Conservation (phyloP, 2,797 vertebrate species). For the Sardinella longiceps region DNA sequence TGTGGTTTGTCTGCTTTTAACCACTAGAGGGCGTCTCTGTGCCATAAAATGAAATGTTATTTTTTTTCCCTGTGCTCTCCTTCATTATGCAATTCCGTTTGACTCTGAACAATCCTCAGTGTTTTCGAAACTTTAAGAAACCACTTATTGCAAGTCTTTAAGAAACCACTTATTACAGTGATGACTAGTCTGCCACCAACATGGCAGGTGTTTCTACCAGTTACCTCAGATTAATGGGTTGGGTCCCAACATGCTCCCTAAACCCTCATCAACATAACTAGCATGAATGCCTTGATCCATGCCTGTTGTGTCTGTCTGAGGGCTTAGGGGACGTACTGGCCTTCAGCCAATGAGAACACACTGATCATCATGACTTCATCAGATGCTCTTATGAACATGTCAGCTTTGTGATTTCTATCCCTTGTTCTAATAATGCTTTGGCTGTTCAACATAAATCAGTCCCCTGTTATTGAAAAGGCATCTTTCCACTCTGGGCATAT, state of each 20-base stretch:
- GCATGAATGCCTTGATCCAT: no score
- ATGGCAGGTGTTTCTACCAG: neutral
- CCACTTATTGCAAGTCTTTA: neutral
- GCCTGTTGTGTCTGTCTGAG: no score
- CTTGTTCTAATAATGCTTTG: constrained; percentile 43
- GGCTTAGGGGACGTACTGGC: no score
- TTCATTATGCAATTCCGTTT: neutral
- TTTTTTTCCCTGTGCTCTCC: neutral
- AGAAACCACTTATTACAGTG: neutral
- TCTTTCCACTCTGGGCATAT: constrained; percentile 19
- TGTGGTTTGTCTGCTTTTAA: neutral
- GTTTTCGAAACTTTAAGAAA: neutral
- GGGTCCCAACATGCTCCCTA: no score
- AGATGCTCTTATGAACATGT: neutral
- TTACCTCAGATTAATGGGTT: neutral
- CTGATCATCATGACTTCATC: neutral
- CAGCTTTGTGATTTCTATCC: constrained; percentile 25
- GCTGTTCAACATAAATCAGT: constrained; percentile 14
- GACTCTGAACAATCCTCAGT: neutral
- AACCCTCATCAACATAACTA: no score
- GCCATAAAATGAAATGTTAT: neutral
- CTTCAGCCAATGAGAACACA: no score
- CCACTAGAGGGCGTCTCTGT: neutral
- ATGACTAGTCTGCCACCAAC: neutral
- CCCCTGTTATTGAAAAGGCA: constrained; percentile 27